phyloP scores from a whole-genome alignment of 2,113 vertebrate species.

The Dromas ardeola region DNA sequence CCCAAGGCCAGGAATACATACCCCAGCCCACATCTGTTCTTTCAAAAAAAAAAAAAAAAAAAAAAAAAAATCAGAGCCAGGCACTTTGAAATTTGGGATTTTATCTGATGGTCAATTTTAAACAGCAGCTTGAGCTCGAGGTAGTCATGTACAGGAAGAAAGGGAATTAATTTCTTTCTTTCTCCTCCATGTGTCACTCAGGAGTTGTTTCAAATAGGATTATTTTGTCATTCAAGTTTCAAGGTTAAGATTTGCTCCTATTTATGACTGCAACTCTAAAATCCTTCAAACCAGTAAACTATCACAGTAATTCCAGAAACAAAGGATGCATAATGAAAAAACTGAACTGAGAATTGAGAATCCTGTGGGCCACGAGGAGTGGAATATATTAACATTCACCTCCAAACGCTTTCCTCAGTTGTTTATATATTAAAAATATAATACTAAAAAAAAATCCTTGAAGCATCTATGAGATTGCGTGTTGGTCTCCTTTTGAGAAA shows the following conservation, averaged over 20 bases:
- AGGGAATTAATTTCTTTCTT: constrained; percentile 16
- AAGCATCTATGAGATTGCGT: constrained; percentile 45
- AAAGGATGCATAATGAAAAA: constrained; percentile 64
- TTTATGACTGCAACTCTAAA: constrained; percentile 52
- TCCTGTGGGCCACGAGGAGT: constrained; percentile 29
- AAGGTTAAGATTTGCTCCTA: constrained; percentile 63
- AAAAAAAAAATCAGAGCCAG: neutral
- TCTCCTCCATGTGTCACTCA: constrained; percentile 17
- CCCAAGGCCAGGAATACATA: neutral
- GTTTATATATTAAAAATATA: constrained; percentile 45
- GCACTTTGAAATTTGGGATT: neutral
- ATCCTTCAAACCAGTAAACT: constrained; percentile 60
- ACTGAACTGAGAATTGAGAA: constrained; percentile 43
- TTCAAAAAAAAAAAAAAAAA: neutral
- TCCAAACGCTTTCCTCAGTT: constrained; percentile 1
- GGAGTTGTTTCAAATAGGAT: constrained; percentile 52
- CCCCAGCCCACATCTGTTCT: neutral
- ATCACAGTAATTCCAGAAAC: constrained; percentile 61
- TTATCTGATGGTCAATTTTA: constrained; percentile 4
- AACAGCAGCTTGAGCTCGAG: neutral
- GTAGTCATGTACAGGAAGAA: neutral
- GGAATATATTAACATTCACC: constrained; percentile 62
- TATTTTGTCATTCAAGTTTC: constrained; percentile 57
- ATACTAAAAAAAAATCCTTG: constrained; percentile 6
- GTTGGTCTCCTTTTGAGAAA: constrained; percentile 63